Base-by-base conservation (phyloP, 2,113 vertebrate genomes). In the Istiophorus platypterus region DNA sequence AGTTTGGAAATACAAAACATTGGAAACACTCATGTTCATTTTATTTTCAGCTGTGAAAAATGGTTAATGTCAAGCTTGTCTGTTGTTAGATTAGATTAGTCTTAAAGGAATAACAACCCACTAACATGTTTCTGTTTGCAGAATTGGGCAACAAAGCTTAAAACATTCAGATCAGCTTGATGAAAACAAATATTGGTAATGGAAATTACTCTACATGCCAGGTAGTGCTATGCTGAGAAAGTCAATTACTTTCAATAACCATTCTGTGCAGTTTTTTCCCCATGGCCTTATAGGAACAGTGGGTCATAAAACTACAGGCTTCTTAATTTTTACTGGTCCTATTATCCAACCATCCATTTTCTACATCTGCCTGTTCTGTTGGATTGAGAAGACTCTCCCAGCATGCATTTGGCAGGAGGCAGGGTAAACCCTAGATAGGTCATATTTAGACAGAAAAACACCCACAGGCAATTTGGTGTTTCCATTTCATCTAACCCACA, bases 1-100 rank as follows among this genome's bases (percentile, higher is more conserved):
- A 88, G 34, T 59, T 68, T 13, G 37, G 61, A 51, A 78, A 27
- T 81, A 87, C 2, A 69, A 74, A 72, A 61, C 41, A 56, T 10
- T 1, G 12, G 12, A 87, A 93, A 89, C n/a, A n/a, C n/a, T n/a
- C n/a, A n/a, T n/a, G n/a, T n/a, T n/a, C n/a, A n/a, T n/a, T n/a
- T n/a, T n/a, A n/a, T n/a, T n/a, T n/a, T n/a, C n/a, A 34, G 59
- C 74, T 27, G 15, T 64, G 34, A 24, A 85, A 84, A 18, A 58
- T 74, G 82, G 86, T 91, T 82, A 88, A 89, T 89, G 85, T 88
- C 87, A 90, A 84, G 71, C 82, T 87, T 78, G 80, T 88, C 81
- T 84, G 57, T 71, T 63, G 39, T 42, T 68, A 58, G 57, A 82
- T 87, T 82, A 90, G 92, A 92, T 91, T 90, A 88, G 81, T 88